Evolutionary conservation across 2,113 vertebrate genomes (phyloP), one percentile per base, ranked within the genome.

Genomic region (Noctilio leporinus): DNA sequence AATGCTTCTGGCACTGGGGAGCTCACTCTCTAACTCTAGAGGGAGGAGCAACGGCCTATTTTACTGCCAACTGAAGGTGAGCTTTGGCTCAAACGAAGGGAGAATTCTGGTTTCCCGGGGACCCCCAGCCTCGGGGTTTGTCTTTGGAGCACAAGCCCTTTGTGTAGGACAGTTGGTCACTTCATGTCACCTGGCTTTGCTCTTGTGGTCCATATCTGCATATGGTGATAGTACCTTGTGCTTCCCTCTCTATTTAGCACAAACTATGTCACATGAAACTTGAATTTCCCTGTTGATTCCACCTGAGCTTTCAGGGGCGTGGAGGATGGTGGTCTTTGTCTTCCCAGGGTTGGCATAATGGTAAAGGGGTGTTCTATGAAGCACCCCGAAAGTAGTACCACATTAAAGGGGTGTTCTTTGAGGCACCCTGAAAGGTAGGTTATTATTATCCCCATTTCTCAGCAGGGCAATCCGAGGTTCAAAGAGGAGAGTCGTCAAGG

Each of bases 201-300:
- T 51, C 30, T 0, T 3, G n/a, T 9, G 17, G 3, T 33, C 30
- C 30, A 0, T 9, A 3, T 10, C 17, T 43, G 22, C 70, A 0
- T 5, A 1, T 22, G 22, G 35, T 1, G 49, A 59, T 10, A 26
- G 33, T 2, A 0, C 35, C 35, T 33, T 15, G 5, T 1, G 15
- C 45, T 30, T 22, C 12, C 24, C 51, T 70, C 38, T 43, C 38
- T n/a, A 3, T 49, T 38, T 8, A n/a, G 64, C 77, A 20, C 6
- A 20, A 14, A 47, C 4, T 0, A 3, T 5, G 2, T 20, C 51
- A 3, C 0, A 0, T 53, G 53, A 15, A 2, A 11, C 2, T 0
- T 16, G 20, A 33, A 10, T 33, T 67, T 95, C 40, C 43, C 7
- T 3, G 10, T 40, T 20, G 10, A 30, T 14, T 7, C 55, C 40